Conservation (phyloP, 2,797 vertebrate species). For the Triplophysa yarkandensis region DNA sequence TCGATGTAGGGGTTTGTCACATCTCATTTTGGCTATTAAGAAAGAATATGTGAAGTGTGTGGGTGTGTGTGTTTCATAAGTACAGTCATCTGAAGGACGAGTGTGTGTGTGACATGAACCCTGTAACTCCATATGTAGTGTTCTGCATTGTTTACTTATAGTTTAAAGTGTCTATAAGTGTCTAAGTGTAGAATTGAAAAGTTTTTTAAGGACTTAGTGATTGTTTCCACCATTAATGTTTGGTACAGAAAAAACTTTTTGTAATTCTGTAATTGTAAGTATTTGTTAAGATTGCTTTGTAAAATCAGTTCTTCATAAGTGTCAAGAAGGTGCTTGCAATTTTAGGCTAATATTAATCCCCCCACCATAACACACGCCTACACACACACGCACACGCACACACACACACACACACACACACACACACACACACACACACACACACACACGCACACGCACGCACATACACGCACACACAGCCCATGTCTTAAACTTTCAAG, state of each 20-base stretch:
- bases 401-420: too few species aligned
- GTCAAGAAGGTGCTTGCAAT: constrained; percentile 3
- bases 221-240: neutral
- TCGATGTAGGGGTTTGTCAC: neutral
- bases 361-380: neutral
- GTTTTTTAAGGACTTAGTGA: neutral
- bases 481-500: neutral
- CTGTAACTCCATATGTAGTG: neutral
- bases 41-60: constrained; percentile 8
- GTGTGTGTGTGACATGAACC: constrained; percentile 36
- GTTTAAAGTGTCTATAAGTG: neutral
- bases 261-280: neutral
- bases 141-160: neutral
- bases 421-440: neutral
- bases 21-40: neutral
- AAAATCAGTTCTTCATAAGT: neutral
- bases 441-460: neutral
- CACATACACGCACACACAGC: neutral
- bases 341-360: constrained; percentile 35
- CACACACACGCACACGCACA: too few species aligned
- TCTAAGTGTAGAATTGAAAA: neutral
- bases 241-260: neutral
- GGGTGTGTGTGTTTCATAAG: constrained; percentile 13
- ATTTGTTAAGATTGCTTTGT: neutral
- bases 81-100: constrained; percentile 9